These are phyloP conservation scores for Gandaritis pyraliata DNA, from an alignment of 2,888 invertebrate genomes.

Conservation along the genomic window DNA sequence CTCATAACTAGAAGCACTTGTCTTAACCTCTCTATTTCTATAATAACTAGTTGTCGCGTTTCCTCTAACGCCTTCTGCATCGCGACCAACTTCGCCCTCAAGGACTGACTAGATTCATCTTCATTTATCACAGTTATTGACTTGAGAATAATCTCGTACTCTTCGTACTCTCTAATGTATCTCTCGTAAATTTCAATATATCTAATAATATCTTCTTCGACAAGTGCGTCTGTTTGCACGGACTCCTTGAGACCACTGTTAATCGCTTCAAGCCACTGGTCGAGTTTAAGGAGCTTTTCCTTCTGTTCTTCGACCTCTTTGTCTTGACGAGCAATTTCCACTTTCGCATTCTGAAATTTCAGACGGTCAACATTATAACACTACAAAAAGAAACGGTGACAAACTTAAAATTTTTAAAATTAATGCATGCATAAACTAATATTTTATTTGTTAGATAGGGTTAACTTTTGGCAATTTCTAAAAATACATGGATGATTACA, in stretches of 20 bases:
- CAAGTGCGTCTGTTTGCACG: conserved; percentile 63
- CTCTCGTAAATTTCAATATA: conserved; percentile 79
- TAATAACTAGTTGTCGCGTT: conserved; percentile 85
- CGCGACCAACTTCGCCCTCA: conserved; percentile 83
- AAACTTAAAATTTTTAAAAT: too few relatives aligned
- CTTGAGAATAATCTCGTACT: conserved; percentile 73
- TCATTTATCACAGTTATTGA: conserved; percentile 74
- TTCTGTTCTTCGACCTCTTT: conserved; percentile 73
- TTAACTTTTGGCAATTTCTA: too few relatives aligned
- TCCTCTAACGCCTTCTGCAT: conserved; percentile 85
- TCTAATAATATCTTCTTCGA: conserved; percentile 71
- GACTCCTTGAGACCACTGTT: conserved; percentile 79
- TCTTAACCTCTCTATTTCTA: conserved; percentile 83
- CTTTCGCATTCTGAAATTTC: conserved; percentile 69
- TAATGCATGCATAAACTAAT: too few relatives aligned
- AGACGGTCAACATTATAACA: background rate
- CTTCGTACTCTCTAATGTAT: conserved; percentile 76
- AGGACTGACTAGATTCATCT: conserved; percentile 79
- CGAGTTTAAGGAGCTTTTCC: conserved; percentile 72
- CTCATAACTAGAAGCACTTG: conserved; percentile 73
- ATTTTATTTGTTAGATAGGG: too few relatives aligned
- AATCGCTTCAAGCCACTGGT: conserved; percentile 78
- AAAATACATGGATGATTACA: too few relatives aligned
- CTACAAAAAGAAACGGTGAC: background rate
- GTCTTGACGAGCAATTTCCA: conserved; percentile 68